Base-by-base conservation (phyloP, 2,113 vertebrate species). In the Drymodes brunneopygia region DNA sequence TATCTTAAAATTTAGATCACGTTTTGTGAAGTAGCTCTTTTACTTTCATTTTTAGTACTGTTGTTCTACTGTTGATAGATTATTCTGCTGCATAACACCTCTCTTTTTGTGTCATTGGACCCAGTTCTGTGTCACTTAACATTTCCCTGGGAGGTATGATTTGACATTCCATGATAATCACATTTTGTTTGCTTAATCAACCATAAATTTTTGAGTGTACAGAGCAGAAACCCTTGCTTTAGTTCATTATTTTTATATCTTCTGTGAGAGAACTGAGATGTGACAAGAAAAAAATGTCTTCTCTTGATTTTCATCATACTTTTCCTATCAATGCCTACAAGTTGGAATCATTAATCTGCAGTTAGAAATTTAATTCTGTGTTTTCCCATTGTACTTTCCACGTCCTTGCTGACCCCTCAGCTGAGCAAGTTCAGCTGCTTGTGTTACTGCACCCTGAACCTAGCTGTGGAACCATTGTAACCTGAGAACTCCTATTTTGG, bases 391-490 rank as follows among this genome's bases (percentile, higher is more conserved):
- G n/a, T 20, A 6, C 17, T 81, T 92, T 62, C 23, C 23, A 45
- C 10, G 13, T 84, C 17, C 25, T 64, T 78, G 15, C 25, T 73
- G 11, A 22, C 13, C 4, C 11, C 7, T 73, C 48, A 69, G n/a
- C 22, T 24, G 7, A 53, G 22, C 12, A 13, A 78, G 23, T n/a
- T 57, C 42, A 45, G 8, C 36, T 81, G 11, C 14, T 66, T 64
- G 6, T 7, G 7, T 45, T 82, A 45, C 53, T 66, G 23, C 14
- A 16, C 3, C 6, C 28, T 53, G n/a, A 87, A 66, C 3, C 9
- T 40, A 14, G 22, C 22, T 51, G 29, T 35, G 21, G 24, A 61
- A 4, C 8, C 29, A 25, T 3, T 0, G 0, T n/a, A 54, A 25
- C 20, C 17, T n/a, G 15, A 75, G 67, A 81, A 45, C 12, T 67